These are phyloP conservation scores for Penaeus indicus DNA, from an alignment of 1,140 invertebrate genomes.

Conservation along the genomic window DNA sequence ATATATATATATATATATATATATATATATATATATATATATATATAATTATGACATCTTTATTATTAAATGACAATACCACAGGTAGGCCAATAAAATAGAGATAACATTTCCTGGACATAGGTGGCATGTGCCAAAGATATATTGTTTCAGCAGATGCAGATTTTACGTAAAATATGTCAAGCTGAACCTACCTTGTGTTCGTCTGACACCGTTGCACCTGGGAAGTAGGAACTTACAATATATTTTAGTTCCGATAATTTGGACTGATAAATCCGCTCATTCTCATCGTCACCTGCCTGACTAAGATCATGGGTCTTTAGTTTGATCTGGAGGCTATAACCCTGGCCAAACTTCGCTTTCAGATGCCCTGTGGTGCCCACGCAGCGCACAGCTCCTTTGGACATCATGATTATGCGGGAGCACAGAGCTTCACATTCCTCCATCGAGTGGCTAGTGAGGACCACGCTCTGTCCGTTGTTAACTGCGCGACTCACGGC, in stretches of 20 bases:
- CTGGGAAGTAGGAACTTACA: constrained; percentile 33
- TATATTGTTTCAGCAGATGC: no score
- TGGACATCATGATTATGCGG: constrained; percentile 72
- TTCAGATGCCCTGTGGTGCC: constrained; percentile 72
- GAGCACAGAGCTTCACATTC: constrained; percentile 71
- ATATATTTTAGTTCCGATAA: constrained; percentile 33
- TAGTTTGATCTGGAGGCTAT: constrained; percentile 62
- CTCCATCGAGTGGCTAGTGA: constrained; percentile 69
- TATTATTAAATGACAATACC: no score
- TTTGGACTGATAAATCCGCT: constrained; percentile 7
- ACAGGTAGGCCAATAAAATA: no score
- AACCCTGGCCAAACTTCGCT: constrained; percentile 60
- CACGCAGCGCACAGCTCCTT: constrained; percentile 73
- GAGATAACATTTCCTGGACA: no score
- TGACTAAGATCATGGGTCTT: constrained; percentile 29
- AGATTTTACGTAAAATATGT: no score
- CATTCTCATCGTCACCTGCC: not conserved
- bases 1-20: no score
- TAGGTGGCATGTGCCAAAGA: no score
- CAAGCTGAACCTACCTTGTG: constrained; percentile 43
- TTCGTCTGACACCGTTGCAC: constrained; percentile 56
- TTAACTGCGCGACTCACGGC: constrained; percentile 63
- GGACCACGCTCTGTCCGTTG: constrained; percentile 66
- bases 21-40: no score
- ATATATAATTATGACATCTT: no score